phyloP scores from a whole-genome alignment of 2,888 invertebrate genomes.

The Sycophila texana region DNA sequence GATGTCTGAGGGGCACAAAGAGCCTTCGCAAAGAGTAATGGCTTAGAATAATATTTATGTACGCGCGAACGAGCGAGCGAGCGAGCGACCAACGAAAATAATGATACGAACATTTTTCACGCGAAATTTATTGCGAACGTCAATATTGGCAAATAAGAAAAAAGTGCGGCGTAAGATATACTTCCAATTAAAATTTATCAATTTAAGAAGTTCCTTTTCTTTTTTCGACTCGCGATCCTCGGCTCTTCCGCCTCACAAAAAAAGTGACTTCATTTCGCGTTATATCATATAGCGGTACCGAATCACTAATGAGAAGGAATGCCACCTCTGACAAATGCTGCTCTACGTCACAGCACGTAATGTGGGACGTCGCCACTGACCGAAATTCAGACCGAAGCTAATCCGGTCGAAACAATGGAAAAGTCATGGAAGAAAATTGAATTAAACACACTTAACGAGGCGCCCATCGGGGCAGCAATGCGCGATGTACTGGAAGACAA shows the following conservation, averaged over 20 bases:
- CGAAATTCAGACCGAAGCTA: too few relatives aligned
- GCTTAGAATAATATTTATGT: constrained; percentile 49
- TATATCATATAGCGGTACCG: too few relatives aligned
- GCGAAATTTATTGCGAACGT: constrained; percentile 22
- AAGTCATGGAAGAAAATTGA: constrained; percentile 14
- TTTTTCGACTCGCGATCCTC: not conserved
- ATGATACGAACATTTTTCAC: constrained; percentile 29
- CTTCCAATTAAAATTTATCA: constrained; percentile 25
- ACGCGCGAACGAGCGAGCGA: not conserved
- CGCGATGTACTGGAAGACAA: not conserved
- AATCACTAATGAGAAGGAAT: too few relatives aligned
- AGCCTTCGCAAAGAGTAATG: constrained; percentile 46
- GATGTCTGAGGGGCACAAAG: constrained; percentile 35
- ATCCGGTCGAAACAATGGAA: too few relatives aligned
- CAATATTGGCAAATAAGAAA: constrained; percentile 7
- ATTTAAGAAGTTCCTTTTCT: not conserved
- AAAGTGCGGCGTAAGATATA: not conserved
- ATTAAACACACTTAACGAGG: constrained; percentile 4
- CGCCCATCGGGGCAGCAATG: not conserved
- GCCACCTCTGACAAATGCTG: too few relatives aligned
- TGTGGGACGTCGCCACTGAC: too few relatives aligned
- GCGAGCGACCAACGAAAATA: constrained; percentile 18
- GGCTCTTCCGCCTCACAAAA: too few relatives aligned
- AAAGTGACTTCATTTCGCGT: too few relatives aligned
- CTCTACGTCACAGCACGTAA: too few relatives aligned